Evolutionary conservation across 1,140 invertebrate species (phyloP).

Genomic region (Pemphigus obesinymphae): DNA sequence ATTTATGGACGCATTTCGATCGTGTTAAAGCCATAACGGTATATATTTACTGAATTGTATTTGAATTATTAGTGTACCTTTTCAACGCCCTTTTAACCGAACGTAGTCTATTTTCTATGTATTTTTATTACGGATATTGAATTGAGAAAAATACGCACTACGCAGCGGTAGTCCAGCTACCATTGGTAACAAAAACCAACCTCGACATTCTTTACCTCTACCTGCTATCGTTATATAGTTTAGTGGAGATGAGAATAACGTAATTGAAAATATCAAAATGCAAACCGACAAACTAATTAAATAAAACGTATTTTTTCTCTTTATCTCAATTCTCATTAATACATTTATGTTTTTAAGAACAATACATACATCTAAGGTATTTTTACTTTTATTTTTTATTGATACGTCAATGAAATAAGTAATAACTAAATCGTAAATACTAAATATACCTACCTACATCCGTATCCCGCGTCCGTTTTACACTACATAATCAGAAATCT

Average conservation of each 20-base stretch:
- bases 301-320: neutral
- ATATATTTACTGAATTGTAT: neutral
- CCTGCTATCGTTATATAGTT: neutral
- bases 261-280: neutral
- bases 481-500: no score
- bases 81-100: neutral
- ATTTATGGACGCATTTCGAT: neutral
- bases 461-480: neutral
- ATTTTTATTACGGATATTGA: neutral
- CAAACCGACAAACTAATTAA: neutral
- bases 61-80: constrained; percentile 10
- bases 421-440: no score
- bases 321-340: no score
- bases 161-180: neutral
- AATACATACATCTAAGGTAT: no score
- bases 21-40: neutral
- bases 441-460: no score
- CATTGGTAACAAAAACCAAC: neutral
- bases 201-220: neutral
- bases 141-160: neutral
- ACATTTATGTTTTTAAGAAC: no score
- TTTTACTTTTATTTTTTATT: neutral
- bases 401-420: no score
- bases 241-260: neutral
- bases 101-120: neutral